phyloP scores from a whole-genome alignment of 2,888 invertebrate species.

The Caenorhabditis virilis region DNA sequence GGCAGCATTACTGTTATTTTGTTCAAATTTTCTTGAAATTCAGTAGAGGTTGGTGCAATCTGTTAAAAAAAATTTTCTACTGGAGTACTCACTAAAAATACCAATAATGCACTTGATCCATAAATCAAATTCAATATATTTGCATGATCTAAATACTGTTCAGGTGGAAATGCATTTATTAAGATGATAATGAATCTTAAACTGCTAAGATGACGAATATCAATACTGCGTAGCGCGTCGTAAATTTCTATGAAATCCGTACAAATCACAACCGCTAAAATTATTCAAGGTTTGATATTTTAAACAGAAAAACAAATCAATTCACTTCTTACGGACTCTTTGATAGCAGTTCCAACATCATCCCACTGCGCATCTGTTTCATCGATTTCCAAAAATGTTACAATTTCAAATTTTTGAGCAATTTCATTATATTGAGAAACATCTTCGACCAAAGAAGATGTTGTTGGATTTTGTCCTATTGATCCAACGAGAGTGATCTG shows the following conservation, averaged over 20 bases:
- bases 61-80: background rate
- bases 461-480: no score
- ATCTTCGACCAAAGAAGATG: background rate
- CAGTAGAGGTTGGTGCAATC: slow-evolving; percentile 19
- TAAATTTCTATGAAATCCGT: slow-evolving; percentile 27
- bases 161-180: slow-evolving; percentile 14
- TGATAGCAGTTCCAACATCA: no score
- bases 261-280: slow-evolving; percentile 29
- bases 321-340: no score
- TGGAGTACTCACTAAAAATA: background rate
- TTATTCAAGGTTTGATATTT: no score
- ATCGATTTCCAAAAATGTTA: background rate
- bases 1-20: background rate
- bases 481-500: no score
- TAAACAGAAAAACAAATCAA: no score
- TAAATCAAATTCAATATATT: slow-evolving; percentile 20
- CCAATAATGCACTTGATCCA: slow-evolving; percentile 21
- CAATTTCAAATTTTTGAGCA: background rate
- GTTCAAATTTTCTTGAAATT: slow-evolving; percentile 6
- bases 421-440: no score
- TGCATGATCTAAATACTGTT: slow-evolving; percentile 19
- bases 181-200: slow-evolving; percentile 19
- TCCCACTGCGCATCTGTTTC: background rate
- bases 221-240: slow-evolving; percentile 11
- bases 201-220: slow-evolving; percentile 5